Conservation (phyloP, 2,113 vertebrate genomes). For the Oncorhynchus clarkii region DNA sequence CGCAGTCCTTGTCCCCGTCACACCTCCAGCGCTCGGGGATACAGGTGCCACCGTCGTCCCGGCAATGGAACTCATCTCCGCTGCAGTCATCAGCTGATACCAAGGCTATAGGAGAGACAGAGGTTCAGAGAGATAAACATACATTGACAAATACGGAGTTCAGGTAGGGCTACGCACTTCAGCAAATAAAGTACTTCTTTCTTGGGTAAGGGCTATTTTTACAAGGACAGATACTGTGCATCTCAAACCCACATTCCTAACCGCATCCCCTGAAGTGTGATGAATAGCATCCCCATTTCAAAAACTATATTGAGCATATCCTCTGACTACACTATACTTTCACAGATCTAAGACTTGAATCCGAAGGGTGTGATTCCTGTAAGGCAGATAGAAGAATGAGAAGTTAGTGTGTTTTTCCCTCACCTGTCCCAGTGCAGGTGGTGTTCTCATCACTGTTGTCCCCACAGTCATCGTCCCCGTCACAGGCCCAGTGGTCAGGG, state of each 20-base stretch:
- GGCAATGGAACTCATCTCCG: conserved; percentile 79
- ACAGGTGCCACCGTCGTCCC: conserved; percentile 79
- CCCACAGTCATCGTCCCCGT: conserved; percentile 87
- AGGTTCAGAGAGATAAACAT: background rate
- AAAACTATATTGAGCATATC: too few relatives aligned
- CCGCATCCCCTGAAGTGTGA: too few relatives aligned
- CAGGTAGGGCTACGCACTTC: too few relatives aligned
- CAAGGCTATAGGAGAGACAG: conserved; percentile 56
- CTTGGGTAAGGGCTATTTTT: too few relatives aligned
- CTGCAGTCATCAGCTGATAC: conserved; percentile 71
- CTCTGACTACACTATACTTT: too few relatives aligned
- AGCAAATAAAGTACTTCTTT: too few relatives aligned
- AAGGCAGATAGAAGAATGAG: too few relatives aligned
- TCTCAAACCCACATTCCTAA: too few relatives aligned
- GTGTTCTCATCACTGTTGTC: conserved; percentile 82
- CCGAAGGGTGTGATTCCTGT: too few relatives aligned
- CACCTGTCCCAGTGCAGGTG: conserved; percentile 80
- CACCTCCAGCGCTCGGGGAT: conserved; percentile 82
- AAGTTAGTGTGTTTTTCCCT: conserved; percentile 32
- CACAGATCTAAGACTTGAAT: too few relatives aligned
- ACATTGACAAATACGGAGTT: too few relatives aligned
- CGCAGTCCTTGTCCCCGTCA: conserved; percentile 86
- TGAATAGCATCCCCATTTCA: too few relatives aligned
- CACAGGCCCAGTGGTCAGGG: conserved; percentile 81
- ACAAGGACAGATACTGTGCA: background rate